Base-by-base conservation (phyloP, 2,888 invertebrate genomes). In the Cataglyphis rosenhaueri region DNA sequence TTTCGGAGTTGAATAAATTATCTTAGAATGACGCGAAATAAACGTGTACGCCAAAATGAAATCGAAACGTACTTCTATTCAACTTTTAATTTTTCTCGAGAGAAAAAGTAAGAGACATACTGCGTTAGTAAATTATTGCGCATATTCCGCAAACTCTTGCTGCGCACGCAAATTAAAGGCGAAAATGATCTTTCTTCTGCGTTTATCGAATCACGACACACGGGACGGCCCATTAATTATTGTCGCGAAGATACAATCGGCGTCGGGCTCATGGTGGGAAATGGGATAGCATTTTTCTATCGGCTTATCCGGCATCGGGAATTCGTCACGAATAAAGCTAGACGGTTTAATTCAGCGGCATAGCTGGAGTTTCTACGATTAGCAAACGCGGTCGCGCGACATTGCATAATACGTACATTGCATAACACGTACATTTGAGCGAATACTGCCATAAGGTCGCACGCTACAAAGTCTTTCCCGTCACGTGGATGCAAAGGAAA, bases 281-380 rank as follows among this genome's bases (percentile, higher is more conserved):
- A 87, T 86, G 87, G 88, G 82, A 21, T 44, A 82, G 84, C 87
- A 88, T 87, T 88, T 88, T 88, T 25, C 84, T 64, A 78, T 71
- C 74, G 83, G 55, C 81, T 87, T 88, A 88, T 88, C 88, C 84
- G 73, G 21, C 85, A 82, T 84, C 82, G 52, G 44, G 64, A 82
- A 82, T 83, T 82, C 78, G 35, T 82, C 81, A 68, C 83, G 85
- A 74, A 71, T 85, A 74, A 87, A 87, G 79, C 52, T 48, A 73
- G 87, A 88, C 88, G 83, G 87, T 85, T 88, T 88, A 88, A 88
- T 88, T 87, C 85, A 81, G 82, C 86, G 81, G 70, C 68, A 2
- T n/a, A 52, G n/a, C 83, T 76, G 73, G 8, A n/a, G 76, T 81
- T 74, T 64, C 73, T 55, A 29, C 82, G 84, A 86, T 88, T 88